phyloP scores from a whole-genome alignment of 2,797 vertebrate species.

The Valencia hispanica region DNA sequence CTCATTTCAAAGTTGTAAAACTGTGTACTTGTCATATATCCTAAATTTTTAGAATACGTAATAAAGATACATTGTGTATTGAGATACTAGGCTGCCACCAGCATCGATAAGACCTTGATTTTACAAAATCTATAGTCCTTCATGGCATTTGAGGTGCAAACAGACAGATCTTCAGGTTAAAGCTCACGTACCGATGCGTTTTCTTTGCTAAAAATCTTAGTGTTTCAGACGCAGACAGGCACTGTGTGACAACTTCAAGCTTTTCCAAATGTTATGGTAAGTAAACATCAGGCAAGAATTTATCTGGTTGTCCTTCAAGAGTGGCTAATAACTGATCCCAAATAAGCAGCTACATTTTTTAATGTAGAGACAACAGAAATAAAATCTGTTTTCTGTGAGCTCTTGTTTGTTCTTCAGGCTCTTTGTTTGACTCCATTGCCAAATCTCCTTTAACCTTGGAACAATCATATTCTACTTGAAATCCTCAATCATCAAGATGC shows the following conservation, averaged over 20 bases:
- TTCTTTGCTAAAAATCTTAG: background rate
- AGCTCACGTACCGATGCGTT: background rate
- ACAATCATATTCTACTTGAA: slow-evolving; percentile 79
- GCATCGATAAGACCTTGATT: background rate
- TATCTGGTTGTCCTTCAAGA: background rate
- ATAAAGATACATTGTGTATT: background rate
- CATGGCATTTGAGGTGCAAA: background rate
- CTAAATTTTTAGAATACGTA: background rate
- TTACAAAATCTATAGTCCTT: background rate
- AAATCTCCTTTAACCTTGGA: background rate
- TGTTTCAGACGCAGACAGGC: background rate
- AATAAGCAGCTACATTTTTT: background rate
- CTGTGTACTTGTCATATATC: background rate
- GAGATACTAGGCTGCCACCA: background rate
- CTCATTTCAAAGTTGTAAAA: background rate
- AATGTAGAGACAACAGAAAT: background rate
- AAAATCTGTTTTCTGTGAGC: background rate
- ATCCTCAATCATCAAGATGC: slow-evolving; percentile 88
- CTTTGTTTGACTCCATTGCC: background rate
- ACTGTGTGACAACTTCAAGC: background rate
- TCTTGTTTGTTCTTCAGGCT: slow-evolving; percentile 14
- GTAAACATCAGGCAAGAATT: background rate
- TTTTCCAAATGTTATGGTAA: background rate
- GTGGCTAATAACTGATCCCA: background rate
- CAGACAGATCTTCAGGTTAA: background rate